These are phyloP conservation scores for Apostichopus parvimensis DNA, from an alignment of 35 echinoderm and acorn worm genomes.

Conservation along the genomic window DNA sequence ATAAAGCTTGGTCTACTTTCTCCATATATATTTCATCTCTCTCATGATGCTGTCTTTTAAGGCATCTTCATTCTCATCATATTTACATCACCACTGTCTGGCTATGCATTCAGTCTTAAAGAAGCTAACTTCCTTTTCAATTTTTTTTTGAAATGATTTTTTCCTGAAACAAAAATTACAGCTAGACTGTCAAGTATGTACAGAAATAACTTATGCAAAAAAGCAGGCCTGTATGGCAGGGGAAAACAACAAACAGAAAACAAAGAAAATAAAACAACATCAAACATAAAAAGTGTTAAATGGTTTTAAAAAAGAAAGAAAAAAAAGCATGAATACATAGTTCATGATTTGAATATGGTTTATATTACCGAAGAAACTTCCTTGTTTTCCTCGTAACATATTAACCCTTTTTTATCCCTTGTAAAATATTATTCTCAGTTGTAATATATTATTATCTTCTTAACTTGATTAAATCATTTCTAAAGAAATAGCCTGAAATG, in stretches of 20 bases:
- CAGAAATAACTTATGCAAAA: constrained; percentile 29
- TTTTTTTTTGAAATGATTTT: not conserved
- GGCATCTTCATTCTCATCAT: constrained; percentile 22
- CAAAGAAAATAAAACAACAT: not conserved
- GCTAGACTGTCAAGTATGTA: not conserved
- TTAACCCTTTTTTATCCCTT: too few relatives aligned
- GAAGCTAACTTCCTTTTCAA: not conserved
- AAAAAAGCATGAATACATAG: not conserved
- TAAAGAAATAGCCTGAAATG: too few relatives aligned
- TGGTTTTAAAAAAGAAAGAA: not conserved
- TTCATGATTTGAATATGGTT: not conserved
- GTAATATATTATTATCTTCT: too few relatives aligned
- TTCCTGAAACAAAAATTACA: not conserved
- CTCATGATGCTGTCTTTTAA: constrained; percentile 22
- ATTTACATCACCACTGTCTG: constrained; percentile 21
- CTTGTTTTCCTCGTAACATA: not conserved
- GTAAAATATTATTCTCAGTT: too few relatives aligned
- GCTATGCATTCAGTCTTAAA: constrained; percentile 26
- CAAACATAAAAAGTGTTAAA: not conserved
- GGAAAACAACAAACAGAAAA: not conserved
- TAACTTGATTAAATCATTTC: too few relatives aligned
- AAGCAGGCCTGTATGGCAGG: not conserved
- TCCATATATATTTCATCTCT: constrained; percentile 42
- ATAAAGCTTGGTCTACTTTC: not conserved
- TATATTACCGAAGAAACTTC: not conserved